A percentile compares a stretch with the other conserved stretches of the same genome.
These are phyloP conservation scores for Callorhinus ursinus DNA, from an alignment of 2,113 vertebrate species.

Conservation along the genomic window DNA sequence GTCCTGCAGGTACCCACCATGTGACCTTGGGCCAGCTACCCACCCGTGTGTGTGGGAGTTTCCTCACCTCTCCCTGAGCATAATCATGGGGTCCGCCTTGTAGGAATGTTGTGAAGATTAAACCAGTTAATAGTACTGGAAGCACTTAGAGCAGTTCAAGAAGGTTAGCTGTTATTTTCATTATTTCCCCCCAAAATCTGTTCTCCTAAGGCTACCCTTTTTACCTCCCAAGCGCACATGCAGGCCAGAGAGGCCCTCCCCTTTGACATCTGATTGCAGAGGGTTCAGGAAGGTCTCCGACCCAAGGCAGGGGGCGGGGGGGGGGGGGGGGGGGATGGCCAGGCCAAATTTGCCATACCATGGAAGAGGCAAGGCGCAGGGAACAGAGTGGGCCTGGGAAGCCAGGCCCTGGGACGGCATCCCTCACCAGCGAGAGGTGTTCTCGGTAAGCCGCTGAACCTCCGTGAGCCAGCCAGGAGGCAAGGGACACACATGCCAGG, in stretches of 20 bases:
- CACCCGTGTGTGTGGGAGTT: background rate
- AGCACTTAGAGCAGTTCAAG: background rate
- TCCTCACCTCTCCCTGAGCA: background rate
- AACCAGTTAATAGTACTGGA: background rate
- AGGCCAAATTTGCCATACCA: accelerated
- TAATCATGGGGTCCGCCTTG: background rate
- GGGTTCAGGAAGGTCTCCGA: background rate
- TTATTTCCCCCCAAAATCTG: background rate
- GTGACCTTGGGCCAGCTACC: too few relatives aligned
- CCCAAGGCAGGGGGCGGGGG: background rate
- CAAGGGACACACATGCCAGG: accelerated
- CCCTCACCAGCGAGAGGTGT: background rate
- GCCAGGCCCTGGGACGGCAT: accelerated
- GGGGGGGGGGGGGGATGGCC: too few relatives aligned
- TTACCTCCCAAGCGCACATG: background rate
- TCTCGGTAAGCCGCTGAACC: accelerated
- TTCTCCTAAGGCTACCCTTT: background rate
- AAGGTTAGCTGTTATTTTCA: background rate
- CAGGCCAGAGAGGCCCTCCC: background rate
- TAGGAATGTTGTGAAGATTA: background rate
- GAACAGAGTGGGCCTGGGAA: background rate
- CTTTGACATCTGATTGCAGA: background rate
- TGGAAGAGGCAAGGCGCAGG: background rate
- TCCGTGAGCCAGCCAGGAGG: background rate
- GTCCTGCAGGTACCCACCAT: background rate